phyloP scores from a whole-genome alignment of 2,888 invertebrate genomes.

The Chouioia cunea region DNA sequence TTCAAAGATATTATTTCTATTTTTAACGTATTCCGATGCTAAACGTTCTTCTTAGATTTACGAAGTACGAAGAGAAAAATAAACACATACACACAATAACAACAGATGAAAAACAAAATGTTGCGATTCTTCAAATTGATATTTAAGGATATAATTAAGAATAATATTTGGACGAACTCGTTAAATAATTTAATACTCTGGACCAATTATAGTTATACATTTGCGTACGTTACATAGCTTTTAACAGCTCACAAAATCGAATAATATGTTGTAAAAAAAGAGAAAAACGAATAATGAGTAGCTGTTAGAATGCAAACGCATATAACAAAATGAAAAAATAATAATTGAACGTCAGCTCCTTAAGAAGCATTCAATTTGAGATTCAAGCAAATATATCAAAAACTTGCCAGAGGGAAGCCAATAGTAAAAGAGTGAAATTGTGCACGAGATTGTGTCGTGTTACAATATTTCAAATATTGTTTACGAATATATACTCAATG shows the following conservation, averaged over 20 bases:
- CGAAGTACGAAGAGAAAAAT: background rate
- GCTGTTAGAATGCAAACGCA: background rate
- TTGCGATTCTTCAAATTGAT: slow-evolving; percentile 8
- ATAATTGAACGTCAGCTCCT: slow-evolving; percentile 17
- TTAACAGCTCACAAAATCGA: slow-evolving; percentile 26
- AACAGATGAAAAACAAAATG: slow-evolving; percentile 8
- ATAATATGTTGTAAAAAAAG: slow-evolving; percentile 2
- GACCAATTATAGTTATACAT: slow-evolving; percentile 45
- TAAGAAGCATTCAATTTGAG: slow-evolving; percentile 20
- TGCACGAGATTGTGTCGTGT: too few species aligned
- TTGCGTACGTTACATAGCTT: slow-evolving; percentile 38
- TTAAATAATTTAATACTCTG: slow-evolving; percentile 47
- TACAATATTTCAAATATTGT: too few species aligned
- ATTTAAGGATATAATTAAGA: slow-evolving; percentile 26
- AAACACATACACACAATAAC: slow-evolving; percentile 5
- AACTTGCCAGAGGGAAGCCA: background rate
- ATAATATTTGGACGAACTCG: slow-evolving; percentile 23
- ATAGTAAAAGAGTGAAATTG: slow-evolving; percentile 1
- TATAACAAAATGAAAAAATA: slow-evolving; percentile 10
- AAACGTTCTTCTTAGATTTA: slow-evolving; percentile 16
- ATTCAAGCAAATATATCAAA: slow-evolving; percentile 20
- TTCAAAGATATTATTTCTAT: slow-evolving; percentile 33
- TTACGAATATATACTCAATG: too few species aligned
- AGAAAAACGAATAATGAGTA: background rate
- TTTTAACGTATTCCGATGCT: slow-evolving; percentile 25